Evolutionary conservation across 1,140 invertebrate species (phyloP).

Genomic region (Antheraea mylitta): DNA sequence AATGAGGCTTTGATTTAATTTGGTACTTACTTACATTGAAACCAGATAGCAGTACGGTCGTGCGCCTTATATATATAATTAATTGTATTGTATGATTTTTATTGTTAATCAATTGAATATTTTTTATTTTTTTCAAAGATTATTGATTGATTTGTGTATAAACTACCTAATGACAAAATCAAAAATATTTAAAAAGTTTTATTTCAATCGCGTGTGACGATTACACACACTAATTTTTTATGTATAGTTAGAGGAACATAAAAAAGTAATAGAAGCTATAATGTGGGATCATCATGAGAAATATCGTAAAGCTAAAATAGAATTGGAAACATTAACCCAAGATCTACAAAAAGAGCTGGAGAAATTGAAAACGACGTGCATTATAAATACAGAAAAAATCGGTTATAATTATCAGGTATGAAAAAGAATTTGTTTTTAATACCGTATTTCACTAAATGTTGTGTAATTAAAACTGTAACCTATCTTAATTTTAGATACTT

Average conservation of each 20-base stretch:
- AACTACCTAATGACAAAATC: no score
- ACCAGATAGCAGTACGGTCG: no score
- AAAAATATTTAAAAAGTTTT: no score
- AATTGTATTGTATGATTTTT: no score
- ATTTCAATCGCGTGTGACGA: no score
- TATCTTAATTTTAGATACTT: constrained; percentile 79
- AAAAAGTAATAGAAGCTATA: constrained; percentile 80
- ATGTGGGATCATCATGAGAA: constrained; percentile 85
- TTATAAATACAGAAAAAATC: constrained; percentile 91
- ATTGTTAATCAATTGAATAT: no score
- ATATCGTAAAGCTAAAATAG: constrained; percentile 83
- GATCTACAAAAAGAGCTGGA: constrained; percentile 88
- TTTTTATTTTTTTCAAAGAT: no score
- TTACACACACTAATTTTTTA: not conserved
- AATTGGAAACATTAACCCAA: constrained; percentile 85
- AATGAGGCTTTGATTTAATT: no score
- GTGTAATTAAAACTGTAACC: not conserved
- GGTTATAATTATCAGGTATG: constrained; percentile 89
- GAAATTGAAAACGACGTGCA: constrained; percentile 84
- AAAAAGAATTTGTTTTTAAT: not conserved
- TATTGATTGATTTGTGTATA: no score
- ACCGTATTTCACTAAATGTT: not conserved
- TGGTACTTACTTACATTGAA: no score
- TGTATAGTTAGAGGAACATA: constrained; percentile 79
- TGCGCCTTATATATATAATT: no score